Base-by-base conservation (phyloP, 2,888 invertebrate genomes). In the Aplocera efformata region DNA sequence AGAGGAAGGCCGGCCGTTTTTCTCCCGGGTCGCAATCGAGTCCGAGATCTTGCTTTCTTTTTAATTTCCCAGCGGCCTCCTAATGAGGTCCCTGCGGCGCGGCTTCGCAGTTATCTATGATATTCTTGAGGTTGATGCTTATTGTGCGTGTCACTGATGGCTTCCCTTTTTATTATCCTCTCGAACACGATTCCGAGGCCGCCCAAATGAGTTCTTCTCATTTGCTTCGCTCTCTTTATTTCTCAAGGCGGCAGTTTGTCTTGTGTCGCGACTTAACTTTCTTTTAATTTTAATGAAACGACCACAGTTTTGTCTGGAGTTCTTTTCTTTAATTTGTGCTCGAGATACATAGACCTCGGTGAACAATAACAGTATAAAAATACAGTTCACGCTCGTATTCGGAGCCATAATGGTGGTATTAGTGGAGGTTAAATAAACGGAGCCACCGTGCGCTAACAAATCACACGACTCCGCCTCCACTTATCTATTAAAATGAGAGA, bases 61-160 rank as follows among this genome's bases (percentile, higher is more conserved):
- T 88, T 88, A 88, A 89, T 89, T 89, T 89, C 89, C 89, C 89
- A 80, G 81, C 82, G 88, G 88, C 71, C 84, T 79, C 83, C 85
- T 88, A 88, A 88, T 88, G 88, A 88, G 84, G 77, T 84, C 88
- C 81, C 84, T 65, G 69, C 71, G 79, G 79, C 67, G 65, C 67
- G 72, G 67, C 63, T 66, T 69, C 72, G 81, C 79, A 76, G 83
- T 88, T 88, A 85, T 88, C 86, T 88, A 88, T 88, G 88, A 88
- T 88, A 88, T 88, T 88, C 84, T 86, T 84, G 88, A 85, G 88
- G 86, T 86, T 88, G 88, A 88, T 88, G 86, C 88, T 88, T 84
- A 88, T 88, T 88, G 88, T 88, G 88, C 88, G 88, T 88, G 88
- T 86, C 88, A 88, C 86, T 88, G 86, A 86, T 86, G 85, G 82